Evolutionary conservation across 2,888 invertebrate genomes (phyloP), one percentile per base, ranked within the genome.

Genomic region (Polyommatus iphigenia): DNA sequence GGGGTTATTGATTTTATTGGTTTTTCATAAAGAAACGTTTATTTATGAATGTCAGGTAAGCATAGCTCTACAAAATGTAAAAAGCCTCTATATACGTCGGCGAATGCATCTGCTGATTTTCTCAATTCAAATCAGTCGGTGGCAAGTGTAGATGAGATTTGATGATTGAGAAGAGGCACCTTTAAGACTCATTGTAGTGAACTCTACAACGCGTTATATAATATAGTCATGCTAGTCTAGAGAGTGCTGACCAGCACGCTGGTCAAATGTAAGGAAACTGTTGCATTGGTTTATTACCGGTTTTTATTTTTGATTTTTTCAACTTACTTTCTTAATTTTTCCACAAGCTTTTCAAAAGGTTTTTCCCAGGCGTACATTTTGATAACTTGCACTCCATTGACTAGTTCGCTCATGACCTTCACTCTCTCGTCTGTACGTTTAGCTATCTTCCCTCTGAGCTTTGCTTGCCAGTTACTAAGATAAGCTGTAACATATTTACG

Each of bases 311-410:
- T 10, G 10, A 41, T 50, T 24, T 62, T 10, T 62, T 62, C 8
- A 59, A 87, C 91, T 87, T 91, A 97, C 97, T 95, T 95, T 87
- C 97, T 91, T 4, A 77, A 5, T 71, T 94, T 88, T 76, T 95
- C 95, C 3, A 97, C 96, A 0, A 97, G 88, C 78, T 95, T 93
- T 76, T 96, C 95, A 84, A 97, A 97, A 0, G 97, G 96, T 80
- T 95, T 96, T 85, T 98, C 98, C 96, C 97, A 98, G 1, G 97
- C 96, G 84, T 97, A 97, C 97, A 97, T 97, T 91, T 98, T 98
- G 82, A 98, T 97, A 1, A 97, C 96, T 84, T 96, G 95, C 83
- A 98, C 97, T 0, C 97, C 97, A 79, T 94, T 94, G 8, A 98
- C 95, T 77, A 97, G 95, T 89, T 98, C 97, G 82, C 96, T 96